Conservation (phyloP, 2,888 invertebrate species). For the Meta bourneti region DNA sequence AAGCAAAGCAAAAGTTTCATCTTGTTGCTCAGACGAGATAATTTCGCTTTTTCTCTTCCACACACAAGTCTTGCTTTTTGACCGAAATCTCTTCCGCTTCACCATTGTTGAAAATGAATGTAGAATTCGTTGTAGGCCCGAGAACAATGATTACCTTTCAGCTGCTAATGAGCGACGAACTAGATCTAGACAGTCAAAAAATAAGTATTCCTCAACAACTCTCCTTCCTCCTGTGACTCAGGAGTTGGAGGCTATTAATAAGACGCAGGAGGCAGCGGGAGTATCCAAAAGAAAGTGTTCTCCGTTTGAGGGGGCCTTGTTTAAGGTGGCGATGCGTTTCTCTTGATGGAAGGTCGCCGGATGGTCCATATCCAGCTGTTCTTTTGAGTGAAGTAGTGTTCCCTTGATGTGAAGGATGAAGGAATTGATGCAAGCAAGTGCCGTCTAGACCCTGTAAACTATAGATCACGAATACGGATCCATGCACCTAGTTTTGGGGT, state of each 20-base stretch:
- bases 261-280: conserved; percentile 24
- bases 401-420: neutral
- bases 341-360: conserved; percentile 8
- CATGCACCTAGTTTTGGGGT: too few species aligned
- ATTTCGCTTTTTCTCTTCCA: too few species aligned
- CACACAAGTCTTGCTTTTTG: too few species aligned
- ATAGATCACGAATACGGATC: too few species aligned
- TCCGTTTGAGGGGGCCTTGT: conserved; percentile 7
- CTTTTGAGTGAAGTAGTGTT: neutral
- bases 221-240: neutral
- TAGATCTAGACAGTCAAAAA: conserved; percentile 47
- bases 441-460: too few species aligned
- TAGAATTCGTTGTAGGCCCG: too few species aligned
- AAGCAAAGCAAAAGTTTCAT: too few species aligned
- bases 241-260: conserved; percentile 42
- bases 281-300: neutral
- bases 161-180: conserved; percentile 49
- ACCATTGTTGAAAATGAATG: too few species aligned
- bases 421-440: neutral
- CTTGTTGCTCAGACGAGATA: too few species aligned
- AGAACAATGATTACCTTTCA: conserved; percentile 61
- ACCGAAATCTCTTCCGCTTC: too few species aligned
- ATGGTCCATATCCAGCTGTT: neutral
- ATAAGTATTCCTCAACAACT: neutral
- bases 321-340: conserved; percentile 24